phyloP scores from a whole-genome alignment of 37 sponge, comb jelly and placozoan species.

The Cladorhizidae sp. region DNA sequence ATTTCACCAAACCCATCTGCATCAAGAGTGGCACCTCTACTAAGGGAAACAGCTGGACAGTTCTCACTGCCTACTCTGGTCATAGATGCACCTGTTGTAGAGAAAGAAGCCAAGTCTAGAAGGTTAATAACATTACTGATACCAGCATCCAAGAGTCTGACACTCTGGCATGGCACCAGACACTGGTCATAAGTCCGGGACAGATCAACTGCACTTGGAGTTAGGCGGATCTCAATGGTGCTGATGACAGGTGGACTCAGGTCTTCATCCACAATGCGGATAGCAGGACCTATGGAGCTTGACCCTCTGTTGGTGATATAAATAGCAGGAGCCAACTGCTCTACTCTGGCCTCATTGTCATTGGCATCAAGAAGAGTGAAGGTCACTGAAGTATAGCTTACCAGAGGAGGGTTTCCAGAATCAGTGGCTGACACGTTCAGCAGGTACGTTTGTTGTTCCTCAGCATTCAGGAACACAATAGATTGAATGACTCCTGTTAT shows the following conservation, averaged over 20 bases:
- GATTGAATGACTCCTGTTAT: slow-evolving; percentile 23
- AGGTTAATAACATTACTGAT: slow-evolving; percentile 41
- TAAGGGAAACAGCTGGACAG: slow-evolving; percentile 34
- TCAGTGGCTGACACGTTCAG: slow-evolving; percentile 55
- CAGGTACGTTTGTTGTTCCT: slow-evolving; percentile 7
- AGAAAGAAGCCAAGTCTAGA: slow-evolving; percentile 12
- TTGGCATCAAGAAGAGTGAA: slow-evolving; percentile 53
- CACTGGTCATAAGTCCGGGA: slow-evolving; percentile 32
- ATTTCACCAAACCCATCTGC: slow-evolving; percentile 58
- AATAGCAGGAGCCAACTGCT: slow-evolving; percentile 59
- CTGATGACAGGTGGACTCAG: slow-evolving; percentile 27
- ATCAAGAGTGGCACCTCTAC: slow-evolving; percentile 2
- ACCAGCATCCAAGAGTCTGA: slow-evolving; percentile 33
- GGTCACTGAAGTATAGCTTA: slow-evolving; percentile 40
- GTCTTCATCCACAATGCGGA: slow-evolving; percentile 58
- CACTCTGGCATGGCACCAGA: slow-evolving; percentile 52
- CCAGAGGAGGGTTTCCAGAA: slow-evolving; percentile 40
- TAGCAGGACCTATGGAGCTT: slow-evolving; percentile 76
- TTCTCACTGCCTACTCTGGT: slow-evolving; percentile 16
- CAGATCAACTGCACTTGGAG: slow-evolving; percentile 28
- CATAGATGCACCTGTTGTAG: neutral
- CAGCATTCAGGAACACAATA: slow-evolving; percentile 37
- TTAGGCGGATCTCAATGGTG: slow-evolving; percentile 21
- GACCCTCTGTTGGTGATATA: slow-evolving; percentile 11
- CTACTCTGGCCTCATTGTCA: slow-evolving; percentile 48